Percentiles rank a stretch among this genome's conserved stretches.
Conservation (phyloP, 2,113 vertebrate genomes). For the Kobus ellipsiprymnus region DNA sequence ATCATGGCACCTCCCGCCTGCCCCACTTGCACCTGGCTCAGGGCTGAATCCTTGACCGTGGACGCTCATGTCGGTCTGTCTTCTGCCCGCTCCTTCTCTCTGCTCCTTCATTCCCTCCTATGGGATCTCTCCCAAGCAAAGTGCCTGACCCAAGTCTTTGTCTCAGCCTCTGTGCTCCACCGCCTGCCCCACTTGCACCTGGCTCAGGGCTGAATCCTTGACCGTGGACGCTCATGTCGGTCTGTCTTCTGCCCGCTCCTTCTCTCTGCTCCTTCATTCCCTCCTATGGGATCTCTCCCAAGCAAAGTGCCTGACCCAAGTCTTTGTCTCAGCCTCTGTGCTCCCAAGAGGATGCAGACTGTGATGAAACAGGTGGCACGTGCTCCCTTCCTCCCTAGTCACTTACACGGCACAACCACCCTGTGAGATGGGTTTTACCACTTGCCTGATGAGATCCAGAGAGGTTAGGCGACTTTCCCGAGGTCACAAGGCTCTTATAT, state of each 20-base stretch:
- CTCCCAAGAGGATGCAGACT: background rate
- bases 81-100: background rate
- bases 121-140: background rate
- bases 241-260: background rate
- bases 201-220: background rate
- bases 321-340: background rate
- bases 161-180: background rate
- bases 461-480: background rate
- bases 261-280: background rate
- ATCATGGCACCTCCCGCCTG: accelerated
- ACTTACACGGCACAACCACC: background rate
- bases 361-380: background rate
- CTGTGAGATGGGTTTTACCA: background rate
- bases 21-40: accelerated
- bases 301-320: background rate
- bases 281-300: background rate
- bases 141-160: background rate
- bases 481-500: background rate
- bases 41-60: accelerated
- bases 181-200: accelerated
- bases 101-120: background rate
- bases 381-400: background rate
- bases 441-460: background rate
- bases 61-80: accelerated
- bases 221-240: accelerated